Conservation (phyloP, 2,113 vertebrate genomes). For the Pseudopipra pipra region DNA sequence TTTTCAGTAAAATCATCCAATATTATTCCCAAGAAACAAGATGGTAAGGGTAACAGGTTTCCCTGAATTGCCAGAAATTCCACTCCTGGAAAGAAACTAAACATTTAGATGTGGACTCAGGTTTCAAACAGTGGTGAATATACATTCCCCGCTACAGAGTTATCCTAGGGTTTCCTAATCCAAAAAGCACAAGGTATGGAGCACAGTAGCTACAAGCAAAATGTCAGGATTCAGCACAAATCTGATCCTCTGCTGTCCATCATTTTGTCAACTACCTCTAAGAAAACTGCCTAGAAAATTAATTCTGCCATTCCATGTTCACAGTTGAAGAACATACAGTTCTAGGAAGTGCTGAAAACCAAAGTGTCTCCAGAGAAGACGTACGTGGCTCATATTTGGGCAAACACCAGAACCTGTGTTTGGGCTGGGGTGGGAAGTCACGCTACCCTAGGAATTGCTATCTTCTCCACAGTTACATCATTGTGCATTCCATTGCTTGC, state of each 20-base stretch:
- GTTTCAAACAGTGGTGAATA: not conserved
- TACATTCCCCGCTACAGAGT: not conserved
- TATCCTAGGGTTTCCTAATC: not conserved
- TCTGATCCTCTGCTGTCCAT: not conserved
- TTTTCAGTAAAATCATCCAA: not conserved
- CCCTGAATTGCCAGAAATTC: not conserved
- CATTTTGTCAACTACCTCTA: not conserved
- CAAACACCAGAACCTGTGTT: not conserved
- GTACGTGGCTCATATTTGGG: not conserved
- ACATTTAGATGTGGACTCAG: not conserved
- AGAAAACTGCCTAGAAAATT: not conserved
- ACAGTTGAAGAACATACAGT: not conserved
- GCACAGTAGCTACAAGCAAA: not conserved
- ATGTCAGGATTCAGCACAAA: not conserved
- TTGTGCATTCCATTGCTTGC: not conserved
- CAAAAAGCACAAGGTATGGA: not conserved
- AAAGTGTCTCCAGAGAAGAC: not conserved
- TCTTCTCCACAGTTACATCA: not conserved
- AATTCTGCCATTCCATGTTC: not conserved
- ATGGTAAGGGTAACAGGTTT: not conserved
- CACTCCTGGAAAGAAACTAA: not conserved
- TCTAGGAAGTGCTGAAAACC: not conserved
- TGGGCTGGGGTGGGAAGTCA: not conserved
- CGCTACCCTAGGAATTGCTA: rapidly evolving
- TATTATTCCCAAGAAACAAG: not conserved